Conservation (phyloP, 2,797 vertebrate species). For the Crotalus adamanteus region DNA sequence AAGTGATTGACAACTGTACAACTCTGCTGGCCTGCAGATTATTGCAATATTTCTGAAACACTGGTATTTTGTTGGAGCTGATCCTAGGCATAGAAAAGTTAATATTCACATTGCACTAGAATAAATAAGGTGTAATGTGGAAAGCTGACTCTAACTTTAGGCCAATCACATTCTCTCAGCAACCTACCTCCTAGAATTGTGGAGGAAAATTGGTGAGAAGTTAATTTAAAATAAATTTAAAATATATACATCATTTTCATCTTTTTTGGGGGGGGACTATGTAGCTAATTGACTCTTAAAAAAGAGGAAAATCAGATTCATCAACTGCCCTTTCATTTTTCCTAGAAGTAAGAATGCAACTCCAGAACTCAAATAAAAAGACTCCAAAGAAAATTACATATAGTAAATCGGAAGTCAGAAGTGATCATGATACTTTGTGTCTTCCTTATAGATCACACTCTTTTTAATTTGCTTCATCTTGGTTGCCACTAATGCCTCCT, state of each 20-base stretch:
- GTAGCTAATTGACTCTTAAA: not conserved
- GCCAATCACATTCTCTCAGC: not conserved
- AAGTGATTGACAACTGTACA: not conserved
- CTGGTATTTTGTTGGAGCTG: not conserved
- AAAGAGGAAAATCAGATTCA: not conserved
- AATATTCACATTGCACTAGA: not conserved
- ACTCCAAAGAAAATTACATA: not conserved
- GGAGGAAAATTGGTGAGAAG: not conserved
- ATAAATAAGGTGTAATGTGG: not conserved
- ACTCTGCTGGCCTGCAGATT: not conserved
- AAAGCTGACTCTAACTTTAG: not conserved
- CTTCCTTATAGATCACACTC: conserved; percentile 73
- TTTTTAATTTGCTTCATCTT: conserved; percentile 74
- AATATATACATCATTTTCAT: not conserved
- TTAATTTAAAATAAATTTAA: not conserved
- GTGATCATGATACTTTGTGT: not conserved
- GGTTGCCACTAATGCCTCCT: conserved; percentile 75
- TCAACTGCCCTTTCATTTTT: not conserved
- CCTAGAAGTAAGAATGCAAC: not conserved
- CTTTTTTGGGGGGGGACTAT: not conserved
- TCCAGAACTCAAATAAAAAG: not conserved
- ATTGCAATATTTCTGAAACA: not conserved
- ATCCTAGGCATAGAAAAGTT: not conserved
- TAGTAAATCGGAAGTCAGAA: not conserved
- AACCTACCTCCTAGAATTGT: not conserved